Evolutionary conservation across 1,140 invertebrate species (phyloP), one percentile per base, ranked within the genome.

Genomic region (Lucilia sericata): DNA sequence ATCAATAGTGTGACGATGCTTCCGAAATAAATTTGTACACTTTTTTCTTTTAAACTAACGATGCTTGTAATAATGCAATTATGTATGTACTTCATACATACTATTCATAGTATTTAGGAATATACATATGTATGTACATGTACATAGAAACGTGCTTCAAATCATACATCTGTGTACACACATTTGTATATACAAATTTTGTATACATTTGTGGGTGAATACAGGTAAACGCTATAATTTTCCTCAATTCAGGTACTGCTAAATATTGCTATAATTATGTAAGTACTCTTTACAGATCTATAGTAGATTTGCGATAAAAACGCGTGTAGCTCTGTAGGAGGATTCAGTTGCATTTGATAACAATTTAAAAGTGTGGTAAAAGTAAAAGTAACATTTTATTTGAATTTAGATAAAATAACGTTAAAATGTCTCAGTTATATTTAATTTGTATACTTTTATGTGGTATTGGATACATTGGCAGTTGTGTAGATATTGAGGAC

Each of bases 21-120:
- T 70, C 65, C 65, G 65, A 70, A 70, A 25, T n/a, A 25, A 70
- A 21, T 70, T 1, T 12, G 14, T 55, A 55, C 51, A 42, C 42
- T 21, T 70, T 70, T 70, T 70, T 21, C 25, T 70, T 70, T 70
- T 25, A 9, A 70, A 70, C 21, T n/a, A 70, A 70, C 65, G 65
- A 70, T 70, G 65, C 65, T 70, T 70, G 19, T 70, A 70, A 70
- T 21, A n/a, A 70, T 70, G n/a, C 65, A 55, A n/a, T 13, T 55
- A 55, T 14, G 25, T 30, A 30, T 3, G 3, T 55, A 14, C 17
- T n/a, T n/a, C n/a, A n/a, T n/a, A n/a, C n/a, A n/a, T n/a, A n/a
- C n/a, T n/a, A n/a, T n/a, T n/a, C n/a, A n/a, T n/a, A n/a, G n/a
- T n/a, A n/a, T n/a, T n/a, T n/a, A n/a, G n/a, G n/a, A n/a, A n/a